phyloP scores from a whole-genome alignment of 2,113 vertebrate genomes.

The Sakesphorus luctuosus region DNA sequence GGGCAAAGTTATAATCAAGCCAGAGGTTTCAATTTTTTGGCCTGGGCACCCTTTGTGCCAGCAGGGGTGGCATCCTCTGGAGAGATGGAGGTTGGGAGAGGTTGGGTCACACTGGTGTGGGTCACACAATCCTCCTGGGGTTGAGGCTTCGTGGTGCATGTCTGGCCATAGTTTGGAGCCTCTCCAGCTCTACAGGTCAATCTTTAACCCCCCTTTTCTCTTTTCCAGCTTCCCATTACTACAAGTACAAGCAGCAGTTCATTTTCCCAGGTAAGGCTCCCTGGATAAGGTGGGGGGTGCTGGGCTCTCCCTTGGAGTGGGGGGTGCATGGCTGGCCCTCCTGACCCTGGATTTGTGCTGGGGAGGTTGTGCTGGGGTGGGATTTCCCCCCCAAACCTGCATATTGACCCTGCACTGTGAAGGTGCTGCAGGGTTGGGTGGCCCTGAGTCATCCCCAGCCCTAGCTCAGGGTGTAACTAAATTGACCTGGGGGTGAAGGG shows the following conservation, averaged over 20 bases:
- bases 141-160: neutral
- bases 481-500: accelerated
- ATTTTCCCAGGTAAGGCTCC: constrained; percentile 92
- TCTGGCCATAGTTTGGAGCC: neutral
- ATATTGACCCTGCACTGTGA: accelerated
- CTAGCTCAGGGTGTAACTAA: neutral
- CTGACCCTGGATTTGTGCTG: too few species aligned
- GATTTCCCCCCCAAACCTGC: neutral
- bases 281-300: accelerated
- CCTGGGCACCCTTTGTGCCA: accelerated
- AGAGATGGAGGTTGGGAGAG: neutral
- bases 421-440: neutral
- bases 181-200: neutral
- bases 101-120: neutral
- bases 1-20: neutral
- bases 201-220: neutral
- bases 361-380: neutral
- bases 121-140: accelerated
- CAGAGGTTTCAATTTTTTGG: neutral
- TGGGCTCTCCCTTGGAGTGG: neutral
- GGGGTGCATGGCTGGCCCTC: accelerated
- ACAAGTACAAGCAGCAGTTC: constrained; percentile 99
- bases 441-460: too few species aligned
- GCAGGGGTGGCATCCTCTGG: neutral
- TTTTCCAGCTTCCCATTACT: constrained; percentile 92